phyloP scores from a whole-genome alignment of 1,140 invertebrate genomes.

The Gerris buenoi region DNA sequence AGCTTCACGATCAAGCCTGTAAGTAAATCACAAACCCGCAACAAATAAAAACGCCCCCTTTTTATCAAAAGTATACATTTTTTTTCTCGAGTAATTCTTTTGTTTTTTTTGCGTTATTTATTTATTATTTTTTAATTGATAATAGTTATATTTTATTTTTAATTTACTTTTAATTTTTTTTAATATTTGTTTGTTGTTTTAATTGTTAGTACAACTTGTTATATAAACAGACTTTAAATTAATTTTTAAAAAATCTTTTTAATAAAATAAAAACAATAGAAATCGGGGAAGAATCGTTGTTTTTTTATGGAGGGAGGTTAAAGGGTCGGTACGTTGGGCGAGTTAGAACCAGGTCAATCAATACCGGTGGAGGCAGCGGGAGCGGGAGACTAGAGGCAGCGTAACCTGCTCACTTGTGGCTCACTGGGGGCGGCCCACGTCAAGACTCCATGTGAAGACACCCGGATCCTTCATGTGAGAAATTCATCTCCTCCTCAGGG shows the following conservation, averaged over 20 bases:
- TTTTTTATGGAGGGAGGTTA: slow-evolving; percentile 39
- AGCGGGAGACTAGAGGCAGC: background rate
- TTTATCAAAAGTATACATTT: background rate
- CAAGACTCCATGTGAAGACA: background rate
- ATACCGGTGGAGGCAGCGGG: background rate
- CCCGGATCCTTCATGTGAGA: background rate
- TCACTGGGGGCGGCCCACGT: background rate
- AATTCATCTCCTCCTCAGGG: background rate
- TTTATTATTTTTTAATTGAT: too few species aligned
- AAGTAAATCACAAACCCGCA: background rate
- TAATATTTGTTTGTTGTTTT: too few species aligned
- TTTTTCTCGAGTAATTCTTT: too few species aligned
- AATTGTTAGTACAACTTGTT: too few species aligned
- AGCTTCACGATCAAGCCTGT: background rate
- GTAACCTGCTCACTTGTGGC: background rate
- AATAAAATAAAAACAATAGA: too few species aligned
- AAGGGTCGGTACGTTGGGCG: background rate
- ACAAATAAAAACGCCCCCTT: background rate
- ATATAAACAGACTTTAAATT: too few species aligned
- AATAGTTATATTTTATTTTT: too few species aligned
- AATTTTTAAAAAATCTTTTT: too few species aligned
- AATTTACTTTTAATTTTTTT: too few species aligned
- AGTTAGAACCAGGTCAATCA: background rate
- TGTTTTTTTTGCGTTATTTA: too few species aligned
- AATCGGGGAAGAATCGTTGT: slow-evolving; percentile 56